A percentile compares a stretch with the other conserved stretches of the same genome.
These are phyloP conservation scores for Eutolmus rufibarbis DNA, from an alignment of 2,888 invertebrate genomes.

Conservation along the genomic window DNA sequence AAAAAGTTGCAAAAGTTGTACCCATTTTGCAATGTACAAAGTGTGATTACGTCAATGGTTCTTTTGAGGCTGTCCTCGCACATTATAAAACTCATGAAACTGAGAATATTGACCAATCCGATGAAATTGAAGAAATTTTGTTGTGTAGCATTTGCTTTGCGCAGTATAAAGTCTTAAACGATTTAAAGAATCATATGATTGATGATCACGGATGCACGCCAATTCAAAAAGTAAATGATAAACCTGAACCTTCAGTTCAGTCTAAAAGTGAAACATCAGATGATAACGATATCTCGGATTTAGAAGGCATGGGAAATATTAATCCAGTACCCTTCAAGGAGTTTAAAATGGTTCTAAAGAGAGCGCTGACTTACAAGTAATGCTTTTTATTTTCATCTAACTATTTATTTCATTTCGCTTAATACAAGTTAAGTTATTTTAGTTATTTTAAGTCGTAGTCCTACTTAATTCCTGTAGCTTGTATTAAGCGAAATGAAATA, in stretches of 20 bases:
- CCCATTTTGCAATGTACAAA: slow-evolving; percentile 48
- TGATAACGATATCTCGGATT: slow-evolving; percentile 16
- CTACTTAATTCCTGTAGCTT: too few relatives aligned
- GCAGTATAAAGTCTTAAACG: slow-evolving; percentile 54
- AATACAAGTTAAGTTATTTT: too few relatives aligned
- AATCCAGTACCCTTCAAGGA: slow-evolving; percentile 46
- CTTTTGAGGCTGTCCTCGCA: slow-evolving; percentile 41
- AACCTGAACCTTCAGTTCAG: background rate
- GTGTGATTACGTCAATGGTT: slow-evolving; percentile 47
- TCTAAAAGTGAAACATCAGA: slow-evolving; percentile 43
- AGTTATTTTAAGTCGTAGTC: too few relatives aligned
- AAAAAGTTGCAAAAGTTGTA: slow-evolving; percentile 41
- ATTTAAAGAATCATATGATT: slow-evolving; percentile 59
- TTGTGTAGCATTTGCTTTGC: slow-evolving; percentile 54
- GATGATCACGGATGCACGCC: slow-evolving; percentile 54
- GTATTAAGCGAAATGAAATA: too few relatives aligned
- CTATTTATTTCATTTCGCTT: too few relatives aligned
- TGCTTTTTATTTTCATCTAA: background rate
- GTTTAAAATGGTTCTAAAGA: slow-evolving; percentile 41
- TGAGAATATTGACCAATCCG: background rate
- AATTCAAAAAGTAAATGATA: background rate
- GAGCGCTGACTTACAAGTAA: slow-evolving; percentile 21
- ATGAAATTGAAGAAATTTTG: slow-evolving; percentile 37
- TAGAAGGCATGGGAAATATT: slow-evolving; percentile 1
- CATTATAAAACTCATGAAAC: slow-evolving; percentile 46